These are phyloP conservation scores for Drosophila pegasa DNA, from an alignment of 2,888 invertebrate species.

Conservation along the genomic window DNA sequence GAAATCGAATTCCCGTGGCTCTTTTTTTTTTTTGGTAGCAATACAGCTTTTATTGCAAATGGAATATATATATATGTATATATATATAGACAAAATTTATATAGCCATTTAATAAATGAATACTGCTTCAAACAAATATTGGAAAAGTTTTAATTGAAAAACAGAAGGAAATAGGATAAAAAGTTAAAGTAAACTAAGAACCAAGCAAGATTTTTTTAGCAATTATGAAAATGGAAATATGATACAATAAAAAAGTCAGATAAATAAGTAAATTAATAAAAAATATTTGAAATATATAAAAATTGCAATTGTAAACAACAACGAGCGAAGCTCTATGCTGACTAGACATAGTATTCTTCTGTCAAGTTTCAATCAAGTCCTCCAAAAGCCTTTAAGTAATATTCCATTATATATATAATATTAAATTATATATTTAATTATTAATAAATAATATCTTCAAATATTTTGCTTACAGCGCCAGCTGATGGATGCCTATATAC, in stretches of 20 bases:
- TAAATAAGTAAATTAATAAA: background rate
- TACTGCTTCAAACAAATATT: background rate
- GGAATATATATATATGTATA: too few relatives aligned
- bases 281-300: background rate
- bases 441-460: background rate
- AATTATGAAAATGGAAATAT: too few relatives aligned
- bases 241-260: too few relatives aligned
- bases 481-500: conserved; percentile 94
- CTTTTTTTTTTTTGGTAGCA: background rate
- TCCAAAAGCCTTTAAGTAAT: too few relatives aligned
- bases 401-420: background rate
- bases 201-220: too few relatives aligned
- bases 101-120: background rate
- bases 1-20: background rate
- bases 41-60: background rate
- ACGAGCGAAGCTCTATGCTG: too few relatives aligned
- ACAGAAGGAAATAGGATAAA: too few relatives aligned
- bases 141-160: too few relatives aligned
- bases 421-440: background rate
- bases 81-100: too few relatives aligned
- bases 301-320: background rate
- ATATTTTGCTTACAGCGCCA: conserved; percentile 88
- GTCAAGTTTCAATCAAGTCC: too few relatives aligned
- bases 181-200: too few relatives aligned
- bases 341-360: background rate